Conservation (phyloP, 2,113 vertebrate genomes). For the Cacatua alba region DNA sequence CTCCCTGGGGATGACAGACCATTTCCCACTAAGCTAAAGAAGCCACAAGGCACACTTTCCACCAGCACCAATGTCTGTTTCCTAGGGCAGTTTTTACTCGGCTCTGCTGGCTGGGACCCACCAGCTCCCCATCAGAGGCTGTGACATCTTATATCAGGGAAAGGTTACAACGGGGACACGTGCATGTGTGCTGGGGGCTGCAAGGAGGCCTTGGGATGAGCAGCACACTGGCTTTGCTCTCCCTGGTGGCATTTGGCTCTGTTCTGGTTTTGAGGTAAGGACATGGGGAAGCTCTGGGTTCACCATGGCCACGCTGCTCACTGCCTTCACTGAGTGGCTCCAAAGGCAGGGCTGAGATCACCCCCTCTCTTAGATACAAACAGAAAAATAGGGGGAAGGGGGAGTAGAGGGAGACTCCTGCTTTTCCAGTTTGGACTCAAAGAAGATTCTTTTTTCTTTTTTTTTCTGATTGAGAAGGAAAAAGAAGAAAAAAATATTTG, state of each 20-base stretch:
- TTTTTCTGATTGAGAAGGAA: background rate
- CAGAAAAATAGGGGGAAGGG: background rate
- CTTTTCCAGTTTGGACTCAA: background rate
- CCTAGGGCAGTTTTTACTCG: background rate
- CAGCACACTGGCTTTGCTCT: background rate
- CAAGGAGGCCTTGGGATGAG: background rate
- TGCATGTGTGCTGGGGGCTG: background rate
- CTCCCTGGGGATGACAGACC: background rate
- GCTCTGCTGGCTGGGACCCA: background rate
- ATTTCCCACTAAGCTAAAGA: background rate
- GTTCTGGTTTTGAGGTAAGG: background rate
- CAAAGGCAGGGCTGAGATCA: background rate
- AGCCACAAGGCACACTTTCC: background rate
- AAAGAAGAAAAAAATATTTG: background rate
- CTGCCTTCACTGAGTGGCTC: background rate
- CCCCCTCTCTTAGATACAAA: accelerated
- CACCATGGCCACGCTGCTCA: background rate
- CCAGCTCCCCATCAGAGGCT: background rate
- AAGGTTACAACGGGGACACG: accelerated
- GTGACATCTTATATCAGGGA: accelerated
- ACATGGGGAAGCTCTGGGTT: background rate
- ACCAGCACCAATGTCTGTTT: background rate
- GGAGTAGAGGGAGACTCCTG: background rate
- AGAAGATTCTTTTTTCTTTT: background rate
- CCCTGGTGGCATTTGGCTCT: background rate